Evolutionary conservation across 2,888 invertebrate species (phyloP), one percentile per base, ranked within the genome.

Genomic region (Alentia gelatinosa): DNA sequence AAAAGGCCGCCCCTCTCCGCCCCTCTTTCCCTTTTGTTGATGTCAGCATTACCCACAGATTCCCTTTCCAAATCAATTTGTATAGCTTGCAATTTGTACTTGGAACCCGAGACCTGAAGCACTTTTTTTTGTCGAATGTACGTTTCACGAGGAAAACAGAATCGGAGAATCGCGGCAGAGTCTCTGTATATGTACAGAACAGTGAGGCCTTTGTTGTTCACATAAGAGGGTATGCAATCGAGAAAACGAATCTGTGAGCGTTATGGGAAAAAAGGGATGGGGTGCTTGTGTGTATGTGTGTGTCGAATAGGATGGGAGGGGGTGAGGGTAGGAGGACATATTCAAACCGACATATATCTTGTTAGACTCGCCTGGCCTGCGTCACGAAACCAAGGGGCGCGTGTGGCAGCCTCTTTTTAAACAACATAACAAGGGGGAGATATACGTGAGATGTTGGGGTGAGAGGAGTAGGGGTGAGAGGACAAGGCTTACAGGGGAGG

Each of bases 31-130:
- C 50, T 33, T 47, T 86, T 86, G 86, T 86, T 4, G 9, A 79
- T 30, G 33, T 19, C 50, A 47, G 86, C 86, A 42, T 86, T 30
- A 47, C 86, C 33, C 12, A 42, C 50, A 42, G 86, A 86, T 86
- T 86, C 86, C n/a, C 86, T 86, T 86, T 86, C 86, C 42, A 33
- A 42, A 86, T 30, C 86, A 86, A 47, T 47, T 86, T 86, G 86
- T 86, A 39, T 79, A 83, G 83, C 83, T 83, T 47, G 42, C 42
- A 30, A 86, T 3, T 86, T 33, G 86, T 12, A 3, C 47, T 19
- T n/a, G 47, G 3, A 86, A 86, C 35, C 47, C 26, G 86, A 35
- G 7, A 47, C 86, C n/a, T 15, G 47, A 19, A 42, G 33, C 30
- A 26, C 30, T 26, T 7, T 47, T 47, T 56, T 33, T 47, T 47